These are phyloP conservation scores for Anabacerthia variegaticeps DNA, from an alignment of 2,797 vertebrate genomes.

Conservation along the genomic window DNA sequence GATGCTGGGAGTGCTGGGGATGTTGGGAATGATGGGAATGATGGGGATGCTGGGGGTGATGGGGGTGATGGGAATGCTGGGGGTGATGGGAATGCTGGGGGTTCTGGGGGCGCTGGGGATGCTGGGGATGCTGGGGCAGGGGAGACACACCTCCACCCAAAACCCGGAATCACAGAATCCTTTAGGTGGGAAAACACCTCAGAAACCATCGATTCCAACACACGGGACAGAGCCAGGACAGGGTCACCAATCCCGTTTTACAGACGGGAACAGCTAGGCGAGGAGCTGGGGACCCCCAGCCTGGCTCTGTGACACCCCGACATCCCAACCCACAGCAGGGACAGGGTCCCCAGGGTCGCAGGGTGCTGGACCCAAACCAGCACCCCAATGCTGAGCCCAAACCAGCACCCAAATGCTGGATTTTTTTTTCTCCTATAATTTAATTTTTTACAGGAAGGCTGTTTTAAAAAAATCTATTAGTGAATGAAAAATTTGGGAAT, in stretches of 20 bases:
- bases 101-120: no score
- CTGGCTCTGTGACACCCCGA: rapidly evolving
- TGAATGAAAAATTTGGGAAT: neutral
- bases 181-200: neutral
- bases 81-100: no score
- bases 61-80: no score
- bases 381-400: neutral
- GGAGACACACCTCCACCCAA: rapidly evolving
- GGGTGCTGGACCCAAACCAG: neutral
- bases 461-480: no score
- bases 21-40: no score
- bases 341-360: rapidly evolving
- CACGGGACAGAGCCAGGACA: rapidly evolving
- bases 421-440: neutral
- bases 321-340: rapidly evolving
- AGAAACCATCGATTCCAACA: rapidly evolving
- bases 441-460: neutral
- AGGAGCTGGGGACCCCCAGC: neutral
- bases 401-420: no score
- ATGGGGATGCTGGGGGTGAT: no score
- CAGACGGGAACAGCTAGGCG: rapidly evolving
- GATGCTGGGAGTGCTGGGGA: neutral
- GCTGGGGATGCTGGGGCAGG: no score
- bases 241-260: neutral
- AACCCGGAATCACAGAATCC: rapidly evolving